Percentiles rank a stretch among this genome's conserved stretches.
These are phyloP conservation scores for Protobothrops mucrosquamatus DNA, from an alignment of 2,113 vertebrate genomes.

Conservation along the genomic window DNA sequence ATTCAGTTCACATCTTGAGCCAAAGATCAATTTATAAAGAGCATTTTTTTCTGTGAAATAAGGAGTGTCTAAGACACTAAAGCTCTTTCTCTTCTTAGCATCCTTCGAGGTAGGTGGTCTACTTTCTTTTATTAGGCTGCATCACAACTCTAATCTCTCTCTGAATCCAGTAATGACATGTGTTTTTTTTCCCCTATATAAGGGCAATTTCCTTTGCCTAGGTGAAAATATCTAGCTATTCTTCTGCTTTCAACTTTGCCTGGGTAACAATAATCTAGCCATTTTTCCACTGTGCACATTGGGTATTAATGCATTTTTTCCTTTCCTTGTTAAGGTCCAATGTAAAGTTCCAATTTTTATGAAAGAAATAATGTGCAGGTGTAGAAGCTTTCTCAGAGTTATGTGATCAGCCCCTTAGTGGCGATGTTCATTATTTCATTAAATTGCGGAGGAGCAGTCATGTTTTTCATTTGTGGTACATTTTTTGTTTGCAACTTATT, in stretches of 20 bases:
- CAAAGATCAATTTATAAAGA: constrained; percentile 15
- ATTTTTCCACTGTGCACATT: constrained; percentile 22
- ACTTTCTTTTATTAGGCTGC: constrained; percentile 4
- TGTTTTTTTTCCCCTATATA: background rate
- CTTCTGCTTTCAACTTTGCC: background rate
- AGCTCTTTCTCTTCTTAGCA: constrained; percentile 18
- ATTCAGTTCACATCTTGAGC: constrained; percentile 21
- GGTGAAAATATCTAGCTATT: background rate
- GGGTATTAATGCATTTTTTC: background rate
- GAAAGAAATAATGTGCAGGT: background rate
- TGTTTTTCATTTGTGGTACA: background rate
- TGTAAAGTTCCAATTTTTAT: background rate
- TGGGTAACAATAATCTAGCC: background rate
- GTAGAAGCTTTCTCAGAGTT: background rate
- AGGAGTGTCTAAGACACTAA: background rate
- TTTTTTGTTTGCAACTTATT: background rate
- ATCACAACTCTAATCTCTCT: constrained; percentile 24
- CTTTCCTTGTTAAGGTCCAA: background rate
- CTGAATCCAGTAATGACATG: background rate
- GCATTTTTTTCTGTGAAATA: background rate
- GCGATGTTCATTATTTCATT: background rate
- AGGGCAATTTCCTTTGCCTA: background rate
- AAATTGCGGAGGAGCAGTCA: background rate
- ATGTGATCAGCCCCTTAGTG: background rate
- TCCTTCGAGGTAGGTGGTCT: background rate